Evolutionary conservation across 2,113 vertebrate genomes (phyloP), one percentile per base, ranked within the genome.

Genomic region (Camelus bactrianus): DNA sequence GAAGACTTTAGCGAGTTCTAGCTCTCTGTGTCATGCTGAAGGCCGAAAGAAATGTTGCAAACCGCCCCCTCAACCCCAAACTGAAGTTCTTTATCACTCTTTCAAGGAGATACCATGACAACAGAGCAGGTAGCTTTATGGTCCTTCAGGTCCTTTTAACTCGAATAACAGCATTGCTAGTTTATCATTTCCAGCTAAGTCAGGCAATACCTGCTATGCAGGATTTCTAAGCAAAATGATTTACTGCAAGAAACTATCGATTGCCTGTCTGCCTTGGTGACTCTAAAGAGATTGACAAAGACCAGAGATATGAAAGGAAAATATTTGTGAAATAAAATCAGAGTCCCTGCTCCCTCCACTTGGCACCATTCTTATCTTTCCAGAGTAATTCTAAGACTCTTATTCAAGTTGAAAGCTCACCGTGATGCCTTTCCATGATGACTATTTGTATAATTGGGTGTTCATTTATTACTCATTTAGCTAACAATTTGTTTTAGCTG

Each of bases 121-220:
- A 5, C 8, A 48, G 24, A 95, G 67, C 54, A 93, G 26, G 67
- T 17, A 7, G 97, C 12, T 70, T 52, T 96, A 62, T 77, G 91
- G 28, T 96, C 62, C 3, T 91, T 52, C 87, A 17, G 72, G 48
- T 96, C 35, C 52, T 60, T 80, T 46, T 65, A 96, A 98, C 98
- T 97, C 48, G 98, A 86, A 93, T 64, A 91, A 93, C 98, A 97
- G 73, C 98, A 97, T 98, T 96, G 91, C 65, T 97, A 94, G 86
- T 93, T 98, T 97, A 98, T 97, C 97, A 58, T 84, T 93, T 95
- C 67, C 50, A 96, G 69, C 70, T 54, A 76, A 75, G 81, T 90
- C 96, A 96, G 89, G 95, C 96, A 72, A 62, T 97, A 96, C 97
- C 97, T 97, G 98, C 95, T 92, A 46, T 73, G 64, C 97, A 96